Percentiles rank a stretch among this genome's conserved stretches.
Conservation (phyloP, 2,113 vertebrate genomes). For the Empidonax alnorum region DNA sequence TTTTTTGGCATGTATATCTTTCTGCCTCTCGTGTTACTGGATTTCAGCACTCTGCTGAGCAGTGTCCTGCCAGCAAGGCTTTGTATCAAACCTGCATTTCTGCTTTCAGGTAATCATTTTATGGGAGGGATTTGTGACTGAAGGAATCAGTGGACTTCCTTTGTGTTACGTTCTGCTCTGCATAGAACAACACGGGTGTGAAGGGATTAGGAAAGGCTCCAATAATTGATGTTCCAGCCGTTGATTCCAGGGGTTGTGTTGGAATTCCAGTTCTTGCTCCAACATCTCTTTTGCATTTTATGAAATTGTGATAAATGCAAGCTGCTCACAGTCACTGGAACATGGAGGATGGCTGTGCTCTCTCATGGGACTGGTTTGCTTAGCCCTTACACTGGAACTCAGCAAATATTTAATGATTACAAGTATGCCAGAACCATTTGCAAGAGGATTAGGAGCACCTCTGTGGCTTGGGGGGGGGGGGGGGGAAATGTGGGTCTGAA, state of each 20-base stretch:
- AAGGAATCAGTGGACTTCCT: background rate
- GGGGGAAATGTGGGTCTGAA: background rate
- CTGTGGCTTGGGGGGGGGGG: background rate
- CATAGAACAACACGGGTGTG: background rate
- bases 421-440: background rate
- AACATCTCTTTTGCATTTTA: background rate
- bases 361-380: background rate
- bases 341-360: background rate
- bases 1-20: background rate
- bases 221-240: background rate
- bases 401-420: background rate
- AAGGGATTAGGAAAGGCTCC: background rate
- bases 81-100: background rate
- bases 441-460: background rate
- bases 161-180: background rate
- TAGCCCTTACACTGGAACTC: background rate
- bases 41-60: background rate
- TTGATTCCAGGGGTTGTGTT: background rate
- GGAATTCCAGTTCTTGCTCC: background rate
- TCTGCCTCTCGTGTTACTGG: background rate
- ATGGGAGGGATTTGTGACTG: background rate
- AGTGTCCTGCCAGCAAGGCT: background rate
- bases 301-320: background rate
- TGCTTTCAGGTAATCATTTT: background rate
- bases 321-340: background rate